Evolutionary conservation across 1,140 invertebrate genomes (phyloP), one percentile per base, ranked within the genome.

Genomic region (Leptinotarsa defecta): DNA sequence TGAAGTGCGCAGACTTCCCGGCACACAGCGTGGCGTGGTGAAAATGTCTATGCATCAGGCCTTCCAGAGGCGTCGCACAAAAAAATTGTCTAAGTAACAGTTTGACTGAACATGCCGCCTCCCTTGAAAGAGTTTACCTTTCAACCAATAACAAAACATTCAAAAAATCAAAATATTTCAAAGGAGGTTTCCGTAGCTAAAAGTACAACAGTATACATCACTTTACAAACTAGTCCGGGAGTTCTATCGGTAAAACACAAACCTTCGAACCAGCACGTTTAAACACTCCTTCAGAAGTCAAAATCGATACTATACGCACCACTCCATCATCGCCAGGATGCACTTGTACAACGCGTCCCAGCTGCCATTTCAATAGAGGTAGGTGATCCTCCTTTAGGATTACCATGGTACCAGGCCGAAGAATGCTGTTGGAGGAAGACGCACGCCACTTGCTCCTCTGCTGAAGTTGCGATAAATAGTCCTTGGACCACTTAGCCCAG

Each of bases 261-360:
- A 78, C 22, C 69, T 75, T 72, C 11, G 15, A 8, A 19, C 73
- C 20, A 20, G 74, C n/a, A 5, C 78, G 62, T 68, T 74, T 76
- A 20, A 73, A 48, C 11, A 48, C 20, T 15, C 78, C 80, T 34
- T 19, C 17, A 4, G 34, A 13, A 20, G 85, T 86, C 78, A 84
- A 81, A 1, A 87, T 64, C 17, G 77, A 80, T 0, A 81, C 83
- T 1, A 84, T 83, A 71, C 85, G 67, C 4, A 84, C 82, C 20
- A 79, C 67, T 1, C 79, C 80, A 74, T 86, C 85, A 11, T 27
- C 34, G 11, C 84, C 85, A 19, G 82, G 82, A 76, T 84, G 82
- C 13, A 83, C 24, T 64, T 86, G 72, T 8, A 69, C 68, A 13
- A 86, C 82, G 22, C 84, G 74, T 6, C 80, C 86, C 49, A 86